Evolutionary conservation across 1,140 invertebrate species (phyloP).

Genomic region (Drosophila lacteicornis): DNA sequence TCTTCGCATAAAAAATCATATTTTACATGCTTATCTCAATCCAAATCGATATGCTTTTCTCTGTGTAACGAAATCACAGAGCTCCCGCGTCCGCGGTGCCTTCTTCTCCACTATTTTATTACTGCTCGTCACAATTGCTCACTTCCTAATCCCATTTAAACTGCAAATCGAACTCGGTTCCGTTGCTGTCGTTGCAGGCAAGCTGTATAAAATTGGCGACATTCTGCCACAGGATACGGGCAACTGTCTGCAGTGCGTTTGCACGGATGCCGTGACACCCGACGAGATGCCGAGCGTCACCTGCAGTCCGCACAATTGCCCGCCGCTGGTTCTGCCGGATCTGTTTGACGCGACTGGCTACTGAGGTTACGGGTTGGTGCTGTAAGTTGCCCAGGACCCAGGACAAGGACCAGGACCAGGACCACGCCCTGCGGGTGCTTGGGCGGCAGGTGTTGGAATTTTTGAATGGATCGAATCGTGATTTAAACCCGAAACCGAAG

Average conservation of each 20-base stretch:
- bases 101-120: conserved; percentile 1
- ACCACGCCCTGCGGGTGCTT: conserved; percentile 6
- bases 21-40: too few species aligned
- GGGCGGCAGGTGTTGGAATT: conserved; percentile 8
- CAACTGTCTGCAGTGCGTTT: conserved; percentile 89
- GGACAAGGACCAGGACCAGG: background rate
- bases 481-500: conserved; percentile 28
- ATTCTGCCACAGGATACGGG: conserved; percentile 89
- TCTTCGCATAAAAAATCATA: too few species aligned
- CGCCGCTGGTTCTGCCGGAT: conserved; percentile 85
- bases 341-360: conserved; percentile 84
- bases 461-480: conserved; percentile 31
- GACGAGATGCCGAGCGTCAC: conserved; percentile 88
- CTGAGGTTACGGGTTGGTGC: conserved; percentile 81
- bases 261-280: conserved; percentile 83
- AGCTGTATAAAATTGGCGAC: conserved; percentile 88
- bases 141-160: conserved; percentile 42
- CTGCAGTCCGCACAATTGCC: conserved; percentile 88
- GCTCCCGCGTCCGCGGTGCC: background rate
- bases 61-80: conserved; percentile 1
- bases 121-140: conserved; percentile 25
- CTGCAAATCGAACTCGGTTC: conserved; percentile 38
- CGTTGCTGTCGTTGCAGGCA: conserved; percentile 84
- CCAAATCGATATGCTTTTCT: background rate
- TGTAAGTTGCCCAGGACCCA: conserved; percentile 57